Percentiles rank a stretch among this genome's conserved stretches.
phyloP scores from a whole-genome alignment of 2,888 invertebrate genomes.

The Drosophila lacicola region DNA sequence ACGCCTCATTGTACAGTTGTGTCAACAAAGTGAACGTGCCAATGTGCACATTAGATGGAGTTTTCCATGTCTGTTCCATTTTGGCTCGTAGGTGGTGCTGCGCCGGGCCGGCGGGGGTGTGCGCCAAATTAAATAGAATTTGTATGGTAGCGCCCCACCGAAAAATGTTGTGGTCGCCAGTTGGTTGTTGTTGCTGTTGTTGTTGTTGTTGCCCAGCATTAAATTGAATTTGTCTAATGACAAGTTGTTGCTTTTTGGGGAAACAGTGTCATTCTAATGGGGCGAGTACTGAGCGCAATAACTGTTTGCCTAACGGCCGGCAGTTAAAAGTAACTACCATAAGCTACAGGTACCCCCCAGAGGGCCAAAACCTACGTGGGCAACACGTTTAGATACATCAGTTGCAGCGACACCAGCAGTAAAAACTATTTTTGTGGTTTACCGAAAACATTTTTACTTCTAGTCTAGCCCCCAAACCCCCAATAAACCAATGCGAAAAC shows the following conservation, averaged over 20 bases:
- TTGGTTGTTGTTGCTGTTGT: slow-evolving; percentile 27
- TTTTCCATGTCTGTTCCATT: slow-evolving; percentile 31
- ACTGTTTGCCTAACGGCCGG: slow-evolving; percentile 76
- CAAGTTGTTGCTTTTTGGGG: slow-evolving; percentile 69
- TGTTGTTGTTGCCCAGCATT: slow-evolving; percentile 57
- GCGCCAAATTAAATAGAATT: slow-evolving; percentile 79
- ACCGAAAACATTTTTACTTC: slow-evolving; percentile 4
- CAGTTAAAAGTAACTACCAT: slow-evolving; percentile 74
- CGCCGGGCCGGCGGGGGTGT: slow-evolving; percentile 13
- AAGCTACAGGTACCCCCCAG: slow-evolving; percentile 72
- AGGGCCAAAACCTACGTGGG: slow-evolving; percentile 6
- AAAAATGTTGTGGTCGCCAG: slow-evolving; percentile 77
- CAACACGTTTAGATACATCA: slow-evolving; percentile 26
- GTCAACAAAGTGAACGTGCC: slow-evolving; percentile 80
- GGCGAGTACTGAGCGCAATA: slow-evolving; percentile 72
- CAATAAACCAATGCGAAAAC: slow-evolving; percentile 31
- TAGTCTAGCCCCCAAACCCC: slow-evolving; percentile 1
- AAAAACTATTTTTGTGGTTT: slow-evolving; percentile 38
- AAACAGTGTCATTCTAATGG: slow-evolving; percentile 71
- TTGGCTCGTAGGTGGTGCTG: background rate
- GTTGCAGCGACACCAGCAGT: slow-evolving; percentile 20
- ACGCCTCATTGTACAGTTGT: slow-evolving; percentile 68
- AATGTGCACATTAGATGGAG: slow-evolving; percentile 78
- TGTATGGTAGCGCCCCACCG: slow-evolving; percentile 75
- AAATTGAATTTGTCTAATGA: slow-evolving; percentile 80